phyloP scores from a whole-genome alignment of 23 tunicate genomes.

The Clavelina lepadiformis region DNA sequence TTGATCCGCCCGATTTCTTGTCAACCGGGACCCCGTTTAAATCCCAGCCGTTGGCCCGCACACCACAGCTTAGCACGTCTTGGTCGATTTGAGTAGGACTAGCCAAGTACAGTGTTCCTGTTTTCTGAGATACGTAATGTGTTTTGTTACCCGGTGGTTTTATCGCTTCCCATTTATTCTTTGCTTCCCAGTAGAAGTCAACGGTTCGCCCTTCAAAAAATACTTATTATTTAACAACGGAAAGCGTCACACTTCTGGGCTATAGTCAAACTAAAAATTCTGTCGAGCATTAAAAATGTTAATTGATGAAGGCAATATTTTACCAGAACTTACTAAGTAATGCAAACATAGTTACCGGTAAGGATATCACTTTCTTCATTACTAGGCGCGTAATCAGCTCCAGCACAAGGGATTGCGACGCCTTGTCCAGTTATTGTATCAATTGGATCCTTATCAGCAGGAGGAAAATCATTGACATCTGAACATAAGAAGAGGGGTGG shows the following conservation, averaged over 20 bases:
- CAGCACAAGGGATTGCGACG: constrained; percentile 4
- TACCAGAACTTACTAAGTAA: too few species aligned
- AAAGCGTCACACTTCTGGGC: too few species aligned
- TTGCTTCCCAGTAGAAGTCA: constrained; percentile 1
- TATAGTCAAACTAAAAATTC: too few species aligned
- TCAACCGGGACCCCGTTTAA: neutral
- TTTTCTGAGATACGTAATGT: constrained; percentile 27
- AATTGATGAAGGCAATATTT: too few species aligned
- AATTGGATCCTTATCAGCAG: neutral
- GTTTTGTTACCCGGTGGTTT: neutral
- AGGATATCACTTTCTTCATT: too few species aligned
- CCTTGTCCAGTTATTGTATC: neutral
- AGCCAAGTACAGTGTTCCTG: constrained; percentile 27
- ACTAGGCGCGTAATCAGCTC: constrained; percentile 11
- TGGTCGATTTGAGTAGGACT: neutral
- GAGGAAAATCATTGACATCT: neutral
- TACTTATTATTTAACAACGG: too few species aligned
- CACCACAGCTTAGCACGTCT: constrained; percentile 1
- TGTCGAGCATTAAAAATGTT: too few species aligned
- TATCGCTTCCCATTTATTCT: neutral
- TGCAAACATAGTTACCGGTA: too few species aligned
- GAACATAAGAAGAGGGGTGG: too few species aligned
- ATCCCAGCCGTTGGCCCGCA: constrained; percentile 8
- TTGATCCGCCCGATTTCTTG: neutral
- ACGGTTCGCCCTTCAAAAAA: neutral